Evolutionary conservation across 2,888 invertebrate species (phyloP), one percentile per base, ranked within the genome.

Genomic region (Pyrochroa serraticornis): DNA sequence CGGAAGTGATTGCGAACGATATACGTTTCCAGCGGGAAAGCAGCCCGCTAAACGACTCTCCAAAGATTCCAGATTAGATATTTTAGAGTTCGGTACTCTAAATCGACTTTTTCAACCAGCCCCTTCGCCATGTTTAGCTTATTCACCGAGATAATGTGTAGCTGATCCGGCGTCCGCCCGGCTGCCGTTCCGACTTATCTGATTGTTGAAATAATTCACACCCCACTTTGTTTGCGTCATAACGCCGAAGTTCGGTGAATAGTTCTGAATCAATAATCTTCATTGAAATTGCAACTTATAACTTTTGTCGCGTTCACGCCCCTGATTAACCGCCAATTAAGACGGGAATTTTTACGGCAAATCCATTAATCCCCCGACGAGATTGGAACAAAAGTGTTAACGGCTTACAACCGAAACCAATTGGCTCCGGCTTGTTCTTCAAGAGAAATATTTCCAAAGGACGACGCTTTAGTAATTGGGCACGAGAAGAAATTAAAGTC

Each of bases 61-160:
- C 71, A 72, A 74, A 76, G 76, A 76, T 76, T 74, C 71, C 71
- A 75, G 75, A 75, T 77, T 76, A 76, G 76, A 76, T 77, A 76
- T 76, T 75, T 74, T 69, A 71, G 72, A 72, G 69, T 72, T 71
- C 69, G 70, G 64, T 69, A 74, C 71, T 73, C 71, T 75, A 74
- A 76, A 76, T 76, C 75, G 75, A 75, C 75, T 75, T 75, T 75
- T 74, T 75, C 71, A 68, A 71, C 69, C 65, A 64, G 63, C 62
- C 63, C 62, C 65, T 61, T 59, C 38, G 51, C 60, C 51, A 42
- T 60, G 60, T 60, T 60, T 60, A 60, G 60, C 55, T 60, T 55
- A 60, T 60, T 56, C 51, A 56, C 55, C 55, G 39, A 60, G 55
- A 60, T 60, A 55, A 60, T 60, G 54, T 59, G 49, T 49, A 41